A percentile compares a stretch with the other conserved stretches of the same genome.
Conservation (phyloP, 2,113 vertebrate genomes). For the Daphoenositta chrysoptera region DNA sequence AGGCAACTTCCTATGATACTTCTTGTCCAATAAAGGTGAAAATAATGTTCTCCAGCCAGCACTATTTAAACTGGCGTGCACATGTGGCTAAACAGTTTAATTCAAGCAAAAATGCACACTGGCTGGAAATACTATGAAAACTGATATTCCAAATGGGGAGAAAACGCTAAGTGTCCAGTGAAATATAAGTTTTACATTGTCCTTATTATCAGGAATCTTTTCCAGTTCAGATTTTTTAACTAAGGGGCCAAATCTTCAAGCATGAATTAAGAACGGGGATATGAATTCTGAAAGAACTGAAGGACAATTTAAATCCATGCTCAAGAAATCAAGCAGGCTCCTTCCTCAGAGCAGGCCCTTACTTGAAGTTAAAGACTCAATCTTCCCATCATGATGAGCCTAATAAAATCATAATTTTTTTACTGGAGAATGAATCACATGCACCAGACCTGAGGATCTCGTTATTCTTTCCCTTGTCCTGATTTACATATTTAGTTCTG, state of each 20-base stretch:
- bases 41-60: slow-evolving; percentile 26
- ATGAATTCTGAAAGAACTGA: not conserved
- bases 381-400: not conserved
- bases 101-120: slow-evolving; percentile 19
- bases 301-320: not conserved
- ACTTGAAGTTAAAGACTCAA: not conserved
- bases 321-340: not conserved
- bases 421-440: not conserved
- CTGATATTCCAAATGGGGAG: not conserved
- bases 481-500: not conserved
- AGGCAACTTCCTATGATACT: not conserved
- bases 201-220: not conserved
- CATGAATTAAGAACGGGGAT: not conserved
- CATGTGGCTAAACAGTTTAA: slow-evolving; percentile 17
- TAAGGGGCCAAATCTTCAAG: not conserved
- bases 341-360: not conserved
- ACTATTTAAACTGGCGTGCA: slow-evolving; percentile 37
- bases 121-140: slow-evolving; percentile 23
- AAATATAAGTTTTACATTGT: slow-evolving; percentile 10
- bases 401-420: not conserved
- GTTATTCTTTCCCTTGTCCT: not conserved
- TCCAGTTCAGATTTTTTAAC: not conserved
- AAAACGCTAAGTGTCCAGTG: not conserved
- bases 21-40: slow-evolving; percentile 34
- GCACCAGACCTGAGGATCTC: not conserved